Conservation (phyloP, 1,140 invertebrate species). For the Hyles euphorbiae region DNA sequence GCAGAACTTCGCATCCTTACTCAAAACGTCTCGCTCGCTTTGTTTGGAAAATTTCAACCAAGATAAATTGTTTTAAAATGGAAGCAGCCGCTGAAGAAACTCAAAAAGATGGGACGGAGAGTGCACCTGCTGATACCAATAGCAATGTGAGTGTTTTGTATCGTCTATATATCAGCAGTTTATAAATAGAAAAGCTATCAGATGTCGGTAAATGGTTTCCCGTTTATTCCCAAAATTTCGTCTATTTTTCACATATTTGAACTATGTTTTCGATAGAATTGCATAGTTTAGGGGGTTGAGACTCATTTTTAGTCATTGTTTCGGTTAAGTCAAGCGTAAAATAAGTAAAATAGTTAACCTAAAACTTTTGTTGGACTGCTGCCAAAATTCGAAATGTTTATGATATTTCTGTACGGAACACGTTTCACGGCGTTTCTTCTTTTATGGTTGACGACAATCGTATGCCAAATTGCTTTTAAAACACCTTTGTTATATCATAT, state of each 20-base stretch:
- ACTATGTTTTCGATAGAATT: neutral
- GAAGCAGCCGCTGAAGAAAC: slow-evolving; percentile 45
- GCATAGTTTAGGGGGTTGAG: neutral
- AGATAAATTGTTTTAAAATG: slow-evolving; percentile 45
- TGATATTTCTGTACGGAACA: slow-evolving; percentile 64
- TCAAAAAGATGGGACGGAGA: slow-evolving; percentile 43
- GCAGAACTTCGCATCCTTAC: neutral
- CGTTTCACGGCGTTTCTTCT: slow-evolving; percentile 54
- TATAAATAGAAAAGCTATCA: slow-evolving; percentile 64
- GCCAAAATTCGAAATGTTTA: slow-evolving; percentile 60
- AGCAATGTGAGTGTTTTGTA: slow-evolving; percentile 36
- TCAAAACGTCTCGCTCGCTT: slow-evolving; percentile 11
- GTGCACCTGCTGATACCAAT: slow-evolving; percentile 33
- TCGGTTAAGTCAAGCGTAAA: slow-evolving; percentile 12
- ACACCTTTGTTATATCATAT: slow-evolving; percentile 4
- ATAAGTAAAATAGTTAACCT: slow-evolving; percentile 43
- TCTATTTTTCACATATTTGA: neutral
- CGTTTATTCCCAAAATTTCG: slow-evolving; percentile 6
- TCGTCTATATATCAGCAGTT: slow-evolving; percentile 29
- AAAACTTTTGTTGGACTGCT: slow-evolving; percentile 37
- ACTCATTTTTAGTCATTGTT: slow-evolving; percentile 2
- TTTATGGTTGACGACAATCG: slow-evolving; percentile 46
- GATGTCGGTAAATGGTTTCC: slow-evolving; percentile 36
- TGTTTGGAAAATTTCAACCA: slow-evolving; percentile 26
- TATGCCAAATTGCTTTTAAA: slow-evolving; percentile 15